A percentile compares a stretch with the other conserved stretches of the same genome.
Evolutionary conservation across 2,797 vertebrate species (phyloP).

Genomic region (Saxicola maurus): DNA sequence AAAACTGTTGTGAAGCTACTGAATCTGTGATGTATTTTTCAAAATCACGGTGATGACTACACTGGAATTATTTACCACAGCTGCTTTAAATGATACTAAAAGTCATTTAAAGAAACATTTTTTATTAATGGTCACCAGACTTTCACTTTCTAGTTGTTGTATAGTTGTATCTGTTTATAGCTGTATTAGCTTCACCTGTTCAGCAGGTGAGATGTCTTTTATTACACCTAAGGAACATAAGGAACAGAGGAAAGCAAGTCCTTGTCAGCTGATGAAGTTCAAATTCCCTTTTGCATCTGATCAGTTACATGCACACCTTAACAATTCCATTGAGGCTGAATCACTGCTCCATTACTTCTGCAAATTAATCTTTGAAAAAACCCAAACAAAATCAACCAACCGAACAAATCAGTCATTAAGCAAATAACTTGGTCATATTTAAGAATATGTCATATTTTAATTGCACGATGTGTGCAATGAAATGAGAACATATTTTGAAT

Average conservation of each 20-base stretch:
- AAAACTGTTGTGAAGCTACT: background rate
- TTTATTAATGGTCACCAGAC: background rate
- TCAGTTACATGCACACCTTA: background rate
- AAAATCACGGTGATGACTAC: background rate
- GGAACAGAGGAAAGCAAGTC: slow-evolving; percentile 75
- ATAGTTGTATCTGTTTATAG: background rate
- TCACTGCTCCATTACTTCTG: background rate
- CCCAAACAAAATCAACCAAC: background rate
- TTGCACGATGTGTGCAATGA: background rate
- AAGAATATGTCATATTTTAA: background rate
- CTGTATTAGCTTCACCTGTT: background rate
- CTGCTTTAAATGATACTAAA: background rate
- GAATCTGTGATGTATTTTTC: background rate
- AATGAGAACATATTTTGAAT: background rate
- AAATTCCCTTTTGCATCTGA: background rate
- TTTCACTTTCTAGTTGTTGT: background rate
- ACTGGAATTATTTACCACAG: background rate
- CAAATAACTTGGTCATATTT: background rate
- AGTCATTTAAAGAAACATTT: background rate
- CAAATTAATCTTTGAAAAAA: background rate
- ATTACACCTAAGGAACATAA: slow-evolving; percentile 78
- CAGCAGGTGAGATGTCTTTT: slow-evolving; percentile 82
- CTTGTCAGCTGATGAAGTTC: background rate
- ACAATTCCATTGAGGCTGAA: background rate
- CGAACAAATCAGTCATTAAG: background rate